phyloP scores from a whole-genome alignment of 2,888 invertebrate species.

The Pristionchus fissidentatus region DNA sequence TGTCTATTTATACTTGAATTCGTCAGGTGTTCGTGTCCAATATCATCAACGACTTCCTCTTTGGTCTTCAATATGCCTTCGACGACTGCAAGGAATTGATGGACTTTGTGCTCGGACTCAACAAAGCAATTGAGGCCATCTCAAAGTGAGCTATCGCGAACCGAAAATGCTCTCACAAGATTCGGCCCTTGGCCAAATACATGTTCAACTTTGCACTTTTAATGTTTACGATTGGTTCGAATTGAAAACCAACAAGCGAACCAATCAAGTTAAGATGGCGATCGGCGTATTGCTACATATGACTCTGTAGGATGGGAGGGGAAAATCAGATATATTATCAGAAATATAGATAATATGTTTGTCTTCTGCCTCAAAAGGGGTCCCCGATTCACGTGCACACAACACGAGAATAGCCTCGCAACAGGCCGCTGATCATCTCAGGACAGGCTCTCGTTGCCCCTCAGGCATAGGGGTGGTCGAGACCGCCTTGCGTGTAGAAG shows the following conservation, averaged over 20 bases:
- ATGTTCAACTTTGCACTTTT: neutral
- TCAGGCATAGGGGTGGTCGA: no score
- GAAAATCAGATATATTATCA: neutral
- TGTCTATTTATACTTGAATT: no score
- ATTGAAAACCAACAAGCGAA: neutral
- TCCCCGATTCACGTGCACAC: neutral
- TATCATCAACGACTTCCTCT: slow-evolving; percentile 25
- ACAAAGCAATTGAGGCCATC: neutral
- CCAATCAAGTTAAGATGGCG: no score
- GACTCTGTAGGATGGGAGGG: neutral
- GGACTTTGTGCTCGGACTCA: neutral
- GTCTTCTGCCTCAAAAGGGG: neutral
- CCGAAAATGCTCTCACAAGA: no score
- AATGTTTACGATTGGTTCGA: no score
- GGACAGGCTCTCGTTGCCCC: no score
- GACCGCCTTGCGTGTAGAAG: no score
- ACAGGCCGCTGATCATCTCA: no score
- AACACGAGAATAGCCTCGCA: slow-evolving; percentile 25
- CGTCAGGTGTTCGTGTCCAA: neutral
- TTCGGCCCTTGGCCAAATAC: neutral
- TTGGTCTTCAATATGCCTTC: neutral
- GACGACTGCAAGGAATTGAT: neutral
- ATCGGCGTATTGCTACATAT: neutral
- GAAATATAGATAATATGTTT: neutral
- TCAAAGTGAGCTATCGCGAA: neutral